Conservation (phyloP, 1,140 invertebrate genomes). For the Diprion similis region DNA sequence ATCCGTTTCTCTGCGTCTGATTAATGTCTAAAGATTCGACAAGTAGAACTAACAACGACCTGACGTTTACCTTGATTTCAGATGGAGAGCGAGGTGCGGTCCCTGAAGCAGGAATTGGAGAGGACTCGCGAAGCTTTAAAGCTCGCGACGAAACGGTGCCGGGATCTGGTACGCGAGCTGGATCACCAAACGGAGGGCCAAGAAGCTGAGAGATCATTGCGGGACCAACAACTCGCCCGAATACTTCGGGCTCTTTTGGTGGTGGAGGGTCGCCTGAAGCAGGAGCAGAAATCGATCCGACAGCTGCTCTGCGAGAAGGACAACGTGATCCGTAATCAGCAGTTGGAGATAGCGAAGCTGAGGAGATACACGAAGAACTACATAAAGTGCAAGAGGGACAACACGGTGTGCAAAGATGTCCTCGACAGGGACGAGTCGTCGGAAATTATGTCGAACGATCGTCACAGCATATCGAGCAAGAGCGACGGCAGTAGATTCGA, state of each 20-base stretch:
- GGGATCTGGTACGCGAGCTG: slow-evolving; percentile 66
- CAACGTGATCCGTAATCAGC: slow-evolving; percentile 72
- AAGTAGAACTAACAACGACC: no score
- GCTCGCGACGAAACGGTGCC: slow-evolving; percentile 61
- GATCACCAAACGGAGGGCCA: slow-evolving; percentile 68
- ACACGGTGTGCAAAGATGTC: slow-evolving; percentile 5
- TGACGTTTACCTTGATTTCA: slow-evolving; percentile 54
- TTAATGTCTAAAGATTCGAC: no score
- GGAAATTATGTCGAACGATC: slow-evolving; percentile 12
- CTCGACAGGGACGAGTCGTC: slow-evolving; percentile 9
- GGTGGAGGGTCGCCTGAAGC: slow-evolving; percentile 74
- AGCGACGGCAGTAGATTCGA: slow-evolving; percentile 18
- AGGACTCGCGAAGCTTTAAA: slow-evolving; percentile 56
- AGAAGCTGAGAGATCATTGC: slow-evolving; percentile 65
- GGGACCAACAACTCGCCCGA: slow-evolving; percentile 72
- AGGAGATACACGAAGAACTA: slow-evolving; percentile 71
- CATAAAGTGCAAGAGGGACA: slow-evolving; percentile 46
- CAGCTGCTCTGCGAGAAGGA: slow-evolving; percentile 74
- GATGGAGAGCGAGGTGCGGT: slow-evolving; percentile 71
- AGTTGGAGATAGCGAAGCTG: slow-evolving; percentile 72
- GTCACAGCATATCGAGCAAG: slow-evolving; percentile 9
- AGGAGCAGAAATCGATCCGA: slow-evolving; percentile 76
- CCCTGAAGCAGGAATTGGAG: slow-evolving; percentile 68
- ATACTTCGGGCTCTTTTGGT: slow-evolving; percentile 73
- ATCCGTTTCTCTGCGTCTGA: no score